These are phyloP conservation scores for Nannospalax galili DNA, from an alignment of 2,113 vertebrate species.

Conservation along the genomic window DNA sequence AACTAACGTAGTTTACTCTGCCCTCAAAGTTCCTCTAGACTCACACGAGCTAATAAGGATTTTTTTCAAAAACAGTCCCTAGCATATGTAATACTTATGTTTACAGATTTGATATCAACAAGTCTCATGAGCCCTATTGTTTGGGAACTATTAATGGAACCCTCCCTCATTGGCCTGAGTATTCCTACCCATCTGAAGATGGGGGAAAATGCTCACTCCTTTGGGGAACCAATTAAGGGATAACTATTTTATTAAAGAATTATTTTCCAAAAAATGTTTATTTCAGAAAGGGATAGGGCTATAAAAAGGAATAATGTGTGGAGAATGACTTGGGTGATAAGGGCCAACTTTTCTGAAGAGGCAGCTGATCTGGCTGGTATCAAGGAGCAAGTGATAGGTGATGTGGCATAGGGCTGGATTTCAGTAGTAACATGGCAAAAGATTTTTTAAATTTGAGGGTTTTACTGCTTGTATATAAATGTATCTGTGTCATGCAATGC, in stretches of 20 bases:
- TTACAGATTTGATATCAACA: neutral
- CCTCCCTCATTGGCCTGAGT: neutral
- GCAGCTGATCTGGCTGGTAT: fast-evolving
- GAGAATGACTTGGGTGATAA: neutral
- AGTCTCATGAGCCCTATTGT: neutral
- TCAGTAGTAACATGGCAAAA: neutral
- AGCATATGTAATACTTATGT: neutral
- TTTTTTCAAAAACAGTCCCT: neutral
- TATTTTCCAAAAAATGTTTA: neutral
- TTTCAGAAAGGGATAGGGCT: neutral
- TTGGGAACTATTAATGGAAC: neutral
- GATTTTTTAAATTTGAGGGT: neutral
- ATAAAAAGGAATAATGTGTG: neutral
- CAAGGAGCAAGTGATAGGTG: neutral
- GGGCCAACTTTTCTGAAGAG: neutral
- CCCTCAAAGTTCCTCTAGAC: neutral
- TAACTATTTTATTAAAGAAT: neutral
- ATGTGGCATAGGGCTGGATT: neutral
- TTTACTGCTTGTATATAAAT: too few relatives aligned
- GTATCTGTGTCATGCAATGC: too few relatives aligned
- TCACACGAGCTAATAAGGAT: neutral
- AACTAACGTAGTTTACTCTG: neutral
- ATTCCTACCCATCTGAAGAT: neutral
- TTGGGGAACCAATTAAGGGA: neutral
- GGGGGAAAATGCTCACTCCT: neutral